Percentiles rank a stretch among this genome's conserved stretches.
Conservation (phyloP, 1,140 invertebrate genomes). For the Psix sp. region DNA sequence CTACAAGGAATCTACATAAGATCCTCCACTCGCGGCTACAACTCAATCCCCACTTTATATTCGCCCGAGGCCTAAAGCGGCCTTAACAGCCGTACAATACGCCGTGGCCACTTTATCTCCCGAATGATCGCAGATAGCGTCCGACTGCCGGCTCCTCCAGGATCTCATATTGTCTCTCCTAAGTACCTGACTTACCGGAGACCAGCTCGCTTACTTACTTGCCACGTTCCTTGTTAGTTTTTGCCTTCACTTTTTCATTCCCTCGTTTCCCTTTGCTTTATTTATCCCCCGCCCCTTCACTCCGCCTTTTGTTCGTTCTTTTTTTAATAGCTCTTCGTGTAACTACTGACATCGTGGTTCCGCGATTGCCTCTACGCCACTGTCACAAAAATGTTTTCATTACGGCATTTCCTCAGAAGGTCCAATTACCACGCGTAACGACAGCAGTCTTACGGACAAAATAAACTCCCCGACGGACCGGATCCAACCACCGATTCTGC, state of each 20-base stretch:
- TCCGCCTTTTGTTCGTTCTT: slow-evolving; percentile 16
- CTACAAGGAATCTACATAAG: slow-evolving; percentile 79
- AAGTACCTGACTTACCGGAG: slow-evolving; percentile 60
- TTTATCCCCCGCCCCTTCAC: slow-evolving; percentile 8
- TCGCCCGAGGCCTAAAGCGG: slow-evolving; percentile 63
- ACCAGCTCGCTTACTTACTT: slow-evolving; percentile 26
- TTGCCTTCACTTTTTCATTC: slow-evolving; percentile 47
- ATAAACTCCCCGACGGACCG: slow-evolving; percentile 26
- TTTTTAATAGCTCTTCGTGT: slow-evolving; percentile 46
- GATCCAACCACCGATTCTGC: slow-evolving; percentile 10
- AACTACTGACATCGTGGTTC: slow-evolving; percentile 26
- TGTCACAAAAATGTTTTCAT: slow-evolving; percentile 44
- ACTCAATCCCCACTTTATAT: slow-evolving; percentile 76
- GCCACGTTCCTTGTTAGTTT: slow-evolving; percentile 41
- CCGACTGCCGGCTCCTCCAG: slow-evolving; percentile 56
- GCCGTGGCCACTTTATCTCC: slow-evolving; percentile 67
- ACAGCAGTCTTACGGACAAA: slow-evolving; percentile 25
- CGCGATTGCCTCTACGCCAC: background rate
- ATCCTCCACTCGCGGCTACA: slow-evolving; percentile 78
- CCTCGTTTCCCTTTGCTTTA: slow-evolving; percentile 23
- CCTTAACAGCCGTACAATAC: slow-evolving; percentile 63
- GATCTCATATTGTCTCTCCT: slow-evolving; percentile 74
- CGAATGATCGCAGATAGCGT: slow-evolving; percentile 74
- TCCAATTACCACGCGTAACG: slow-evolving; percentile 47
- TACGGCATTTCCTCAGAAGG: slow-evolving; percentile 33